Evolutionary conservation across 2,797 vertebrate genomes (phyloP), one percentile per base, ranked within the genome.

Genomic region (Oreochromis mossambicus): DNA sequence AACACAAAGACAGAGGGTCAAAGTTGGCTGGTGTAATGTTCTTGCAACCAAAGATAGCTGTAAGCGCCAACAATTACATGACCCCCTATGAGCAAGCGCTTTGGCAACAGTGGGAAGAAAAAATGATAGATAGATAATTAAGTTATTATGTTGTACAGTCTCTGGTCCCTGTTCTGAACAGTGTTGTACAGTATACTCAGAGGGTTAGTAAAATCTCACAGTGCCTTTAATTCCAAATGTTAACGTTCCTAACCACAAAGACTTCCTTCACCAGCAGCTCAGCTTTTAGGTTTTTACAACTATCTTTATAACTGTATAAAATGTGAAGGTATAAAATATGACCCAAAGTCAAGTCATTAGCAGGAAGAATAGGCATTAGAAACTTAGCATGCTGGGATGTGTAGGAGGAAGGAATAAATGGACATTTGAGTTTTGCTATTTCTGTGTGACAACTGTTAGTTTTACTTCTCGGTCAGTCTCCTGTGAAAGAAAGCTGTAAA

Each of bases 401-500:
- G 77, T 51, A 50, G 21, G 14, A 38, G 73, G 43, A 29, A 24
- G 50, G 14, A 81, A 41, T 43, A 3, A 3, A 1, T 43, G 6
- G 12, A 15, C 5, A 66, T 43, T 13, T 81, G 55, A 50, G 24
- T 82, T 58, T 32, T 46, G 19, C 13, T 56, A 5, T 82, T 48
- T 38, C 17, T 12, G 38, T 76, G 48, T 46, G 76, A 34, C 55
- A 66, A 50, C 41, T 86, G 24, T 54, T 41, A 75, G 4, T 54
- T 86, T 84, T 78, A 63, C 29, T 55, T 79, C 54, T 76, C 13
- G 43, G 75, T 86, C 85, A 54, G 80, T 80, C 73, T 80, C 58
- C 56, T 83, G 77, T 77, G 46, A 89, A 85, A 85, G 79, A 13
- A 63, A 68, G 50, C 84, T 88, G 36, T 93, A 92, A 92, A 94